Conservation (phyloP, 1,140 invertebrate genomes). For the Galleria mellonella region DNA sequence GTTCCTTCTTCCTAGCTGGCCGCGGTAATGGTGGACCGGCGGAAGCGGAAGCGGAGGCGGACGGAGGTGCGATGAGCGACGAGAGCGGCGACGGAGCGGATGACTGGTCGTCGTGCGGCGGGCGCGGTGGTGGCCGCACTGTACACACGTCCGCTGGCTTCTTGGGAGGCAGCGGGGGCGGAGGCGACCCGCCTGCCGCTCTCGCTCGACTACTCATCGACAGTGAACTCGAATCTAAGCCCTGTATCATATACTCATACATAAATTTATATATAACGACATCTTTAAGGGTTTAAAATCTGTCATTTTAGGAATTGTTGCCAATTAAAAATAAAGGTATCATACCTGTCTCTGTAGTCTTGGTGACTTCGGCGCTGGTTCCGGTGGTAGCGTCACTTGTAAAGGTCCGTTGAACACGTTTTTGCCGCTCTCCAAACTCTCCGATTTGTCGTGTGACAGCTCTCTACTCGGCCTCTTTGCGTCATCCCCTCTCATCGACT, state of each 20-base stretch:
- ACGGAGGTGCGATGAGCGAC: conserved; percentile 75
- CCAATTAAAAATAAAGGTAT: not conserved
- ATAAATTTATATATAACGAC: not conserved
- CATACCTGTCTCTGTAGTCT: conserved; percentile 60
- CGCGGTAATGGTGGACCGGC: conserved; percentile 77
- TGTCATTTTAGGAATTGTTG: too few relatives aligned
- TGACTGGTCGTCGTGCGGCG: conserved; percentile 73
- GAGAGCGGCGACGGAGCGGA: conserved; percentile 13
- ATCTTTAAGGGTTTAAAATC: not conserved
- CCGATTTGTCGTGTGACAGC: conserved; percentile 19
- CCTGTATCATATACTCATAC: conserved; percentile 24
- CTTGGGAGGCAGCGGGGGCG: conserved; percentile 90
- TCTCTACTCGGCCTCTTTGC: conserved; percentile 30
- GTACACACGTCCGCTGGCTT: conserved; percentile 75
- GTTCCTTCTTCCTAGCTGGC: conserved; percentile 78
- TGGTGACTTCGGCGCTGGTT: conserved; percentile 70
- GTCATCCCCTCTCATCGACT: conserved; percentile 35
- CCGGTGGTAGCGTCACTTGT: conserved; percentile 80
- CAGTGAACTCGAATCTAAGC: conserved; percentile 39
- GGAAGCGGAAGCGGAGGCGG: conserved; percentile 77
- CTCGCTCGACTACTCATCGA: not conserved
- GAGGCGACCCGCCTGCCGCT: conserved; percentile 73
- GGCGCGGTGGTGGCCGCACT: conserved; percentile 44
- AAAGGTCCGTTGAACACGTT: conserved; percentile 76
- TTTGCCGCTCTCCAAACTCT: conserved; percentile 23